phyloP scores from a whole-genome alignment of 2,888 invertebrate genomes.

The Tipula helvola region DNA sequence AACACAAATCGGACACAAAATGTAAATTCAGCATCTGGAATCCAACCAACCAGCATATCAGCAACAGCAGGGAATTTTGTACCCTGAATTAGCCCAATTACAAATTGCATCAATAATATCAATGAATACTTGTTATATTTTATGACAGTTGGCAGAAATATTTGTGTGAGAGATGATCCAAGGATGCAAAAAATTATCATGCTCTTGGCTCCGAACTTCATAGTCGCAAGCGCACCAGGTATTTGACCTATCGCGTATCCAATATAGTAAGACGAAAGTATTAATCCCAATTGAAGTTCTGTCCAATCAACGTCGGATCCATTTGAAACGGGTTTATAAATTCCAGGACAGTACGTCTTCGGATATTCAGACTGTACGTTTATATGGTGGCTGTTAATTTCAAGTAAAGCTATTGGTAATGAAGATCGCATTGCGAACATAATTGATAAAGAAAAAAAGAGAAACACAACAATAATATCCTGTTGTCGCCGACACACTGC shows the following conservation, averaged over 20 bases:
- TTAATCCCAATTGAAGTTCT: background rate
- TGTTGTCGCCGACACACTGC: no score
- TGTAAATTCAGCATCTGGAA: background rate
- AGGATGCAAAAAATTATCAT: background rate
- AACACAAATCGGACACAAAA: background rate
- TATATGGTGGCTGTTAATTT: no score
- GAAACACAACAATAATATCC: no score
- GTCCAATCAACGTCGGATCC: background rate
- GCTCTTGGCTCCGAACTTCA: background rate
- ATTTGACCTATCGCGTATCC: background rate
- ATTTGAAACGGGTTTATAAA: background rate
- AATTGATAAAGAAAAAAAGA: no score
- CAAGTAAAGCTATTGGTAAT: no score
- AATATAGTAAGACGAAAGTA: background rate
- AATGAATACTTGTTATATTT: background rate
- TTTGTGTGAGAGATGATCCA: background rate
- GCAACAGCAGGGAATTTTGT: background rate
- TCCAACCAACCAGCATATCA: background rate
- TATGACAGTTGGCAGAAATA: background rate
- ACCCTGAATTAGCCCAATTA: background rate
- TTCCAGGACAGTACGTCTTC: background rate
- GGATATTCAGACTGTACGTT: no score
- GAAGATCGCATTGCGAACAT: no score
- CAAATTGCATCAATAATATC: background rate
- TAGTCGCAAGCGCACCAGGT: background rate